Percentiles rank a stretch among this genome's conserved stretches.
Conservation (phyloP, 1,140 invertebrate species). For the Ganaspis sp. region DNA sequence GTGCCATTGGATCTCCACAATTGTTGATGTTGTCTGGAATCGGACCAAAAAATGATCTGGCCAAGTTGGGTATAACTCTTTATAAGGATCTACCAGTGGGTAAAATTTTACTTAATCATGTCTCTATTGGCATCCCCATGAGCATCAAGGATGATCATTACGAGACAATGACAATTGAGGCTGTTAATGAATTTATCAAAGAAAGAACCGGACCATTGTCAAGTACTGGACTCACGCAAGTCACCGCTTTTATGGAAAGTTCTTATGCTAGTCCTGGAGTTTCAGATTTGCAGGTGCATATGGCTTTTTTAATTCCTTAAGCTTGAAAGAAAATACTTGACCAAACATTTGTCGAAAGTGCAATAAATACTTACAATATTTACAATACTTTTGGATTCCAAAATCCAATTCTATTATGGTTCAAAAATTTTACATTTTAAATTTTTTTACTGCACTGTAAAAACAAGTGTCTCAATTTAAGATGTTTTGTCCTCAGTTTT, state of each 20-base stretch:
- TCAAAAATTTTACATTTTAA: too few relatives aligned
- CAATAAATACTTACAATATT: too few relatives aligned
- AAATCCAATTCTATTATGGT: too few relatives aligned
- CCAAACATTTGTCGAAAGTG: too few relatives aligned
- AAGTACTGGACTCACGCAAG: conserved; percentile 75
- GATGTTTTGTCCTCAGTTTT: too few relatives aligned
- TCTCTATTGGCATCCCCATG: conserved; percentile 70
- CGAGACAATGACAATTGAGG: conserved; percentile 64
- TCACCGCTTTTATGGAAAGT: conserved; percentile 71
- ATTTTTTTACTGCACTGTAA: too few relatives aligned
- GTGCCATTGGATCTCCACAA: conserved; percentile 83
- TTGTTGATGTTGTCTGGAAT: conserved; percentile 83
- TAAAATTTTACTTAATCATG: conserved; percentile 78
- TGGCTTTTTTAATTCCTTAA: too few relatives aligned
- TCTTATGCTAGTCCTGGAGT: conserved; percentile 59
- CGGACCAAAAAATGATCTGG: conserved; percentile 79
- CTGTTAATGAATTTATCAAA: conserved; percentile 68
- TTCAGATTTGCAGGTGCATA: conserved; percentile 54
- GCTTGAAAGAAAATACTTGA: too few relatives aligned
- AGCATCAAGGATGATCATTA: conserved; percentile 67
- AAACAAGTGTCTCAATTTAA: too few relatives aligned
- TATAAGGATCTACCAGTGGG: conserved; percentile 79
- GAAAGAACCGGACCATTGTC: conserved; percentile 71
- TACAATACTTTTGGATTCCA: too few relatives aligned
- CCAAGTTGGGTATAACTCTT: conserved; percentile 72